These are phyloP conservation scores for Harpegnathos saltator DNA, from an alignment of 1,140 invertebrate genomes.

Conservation along the genomic window DNA sequence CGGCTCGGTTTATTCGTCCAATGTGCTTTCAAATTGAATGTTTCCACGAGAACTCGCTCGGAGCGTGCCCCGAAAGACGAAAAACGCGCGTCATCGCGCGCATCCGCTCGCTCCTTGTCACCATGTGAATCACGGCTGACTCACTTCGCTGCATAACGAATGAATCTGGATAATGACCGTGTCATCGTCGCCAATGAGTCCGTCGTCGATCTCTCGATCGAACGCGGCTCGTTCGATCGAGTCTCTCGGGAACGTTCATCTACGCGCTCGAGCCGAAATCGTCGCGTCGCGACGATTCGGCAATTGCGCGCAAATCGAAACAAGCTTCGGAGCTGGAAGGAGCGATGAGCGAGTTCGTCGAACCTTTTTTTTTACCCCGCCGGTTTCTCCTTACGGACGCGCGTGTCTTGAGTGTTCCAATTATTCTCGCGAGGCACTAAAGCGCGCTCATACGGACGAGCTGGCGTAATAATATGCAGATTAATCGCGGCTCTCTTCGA, in stretches of 20 bases:
- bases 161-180: constrained; percentile 18
- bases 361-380: background rate
- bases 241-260: no score
- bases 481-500: constrained; percentile 47
- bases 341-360: no score
- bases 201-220: background rate
- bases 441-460: constrained; percentile 42
- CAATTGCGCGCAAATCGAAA: no score
- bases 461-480: constrained; percentile 58
- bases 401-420: constrained; percentile 30
- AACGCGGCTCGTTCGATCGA: no score
- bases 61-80: background rate
- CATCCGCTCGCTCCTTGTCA: background rate
- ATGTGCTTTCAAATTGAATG: constrained; percentile 35
- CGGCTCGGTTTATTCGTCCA: background rate
- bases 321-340: no score
- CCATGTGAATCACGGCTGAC: constrained; percentile 20
- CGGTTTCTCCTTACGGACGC: background rate
- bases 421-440: constrained; percentile 39
- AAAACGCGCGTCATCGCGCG: background rate
- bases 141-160: background rate
- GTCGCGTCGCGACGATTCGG: no score
- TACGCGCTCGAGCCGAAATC: no score
- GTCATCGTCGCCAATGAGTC: constrained; percentile 24
- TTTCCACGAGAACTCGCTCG: constrained; percentile 3